Evolutionary conservation across 1,140 invertebrate species (phyloP), one percentile per base, ranked within the genome.

Genomic region (Stegodyphus dumicola): DNA sequence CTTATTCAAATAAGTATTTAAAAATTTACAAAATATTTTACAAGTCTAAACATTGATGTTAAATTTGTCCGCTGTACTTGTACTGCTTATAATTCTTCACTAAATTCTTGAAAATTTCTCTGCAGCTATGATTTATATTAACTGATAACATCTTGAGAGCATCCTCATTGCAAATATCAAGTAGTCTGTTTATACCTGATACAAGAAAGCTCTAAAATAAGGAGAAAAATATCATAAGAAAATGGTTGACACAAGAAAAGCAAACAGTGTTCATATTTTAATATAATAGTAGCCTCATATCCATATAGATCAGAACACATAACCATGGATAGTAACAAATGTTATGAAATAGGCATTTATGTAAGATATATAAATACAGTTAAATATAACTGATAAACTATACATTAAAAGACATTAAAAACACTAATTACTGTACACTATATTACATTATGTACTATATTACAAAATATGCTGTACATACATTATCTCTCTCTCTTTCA

Each of bases 81-180:
- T 69, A 48, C n/a, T 85, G 74, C 11, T 71, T 77, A 51, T 70
- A 70, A 70, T 85, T 70, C 51, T 85, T 85, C 18, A 77, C 74
- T 18, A 85, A 49, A 53, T 69, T 77, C 13, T 18, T 13, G 70
- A 49, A 85, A 17, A 85, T 70, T 6, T 85, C 83, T 56, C 83
- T 54, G 13, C 83, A 85, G 9, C 74, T 85, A 52, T 56, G 66
- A 70, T 77, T 85, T 13, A 85, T 60, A 64, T 85, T 85, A 9
- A 85, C 74, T 10, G 74, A 7, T 64, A 85, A 6, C 15, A 54
- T 54, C 71, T 65, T 71, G 1, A 77, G 17, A 49, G 74, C 51
- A 13, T 77, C 66, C 52, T 85, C 83, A 51, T 52, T 77, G 7
- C 83, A 85, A 9, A 85, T 18, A 71, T 60, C 18, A 56, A 85